Evolutionary conservation across 1,140 invertebrate species (phyloP), one percentile per base, ranked within the genome.

Genomic region (Musca domestica): DNA sequence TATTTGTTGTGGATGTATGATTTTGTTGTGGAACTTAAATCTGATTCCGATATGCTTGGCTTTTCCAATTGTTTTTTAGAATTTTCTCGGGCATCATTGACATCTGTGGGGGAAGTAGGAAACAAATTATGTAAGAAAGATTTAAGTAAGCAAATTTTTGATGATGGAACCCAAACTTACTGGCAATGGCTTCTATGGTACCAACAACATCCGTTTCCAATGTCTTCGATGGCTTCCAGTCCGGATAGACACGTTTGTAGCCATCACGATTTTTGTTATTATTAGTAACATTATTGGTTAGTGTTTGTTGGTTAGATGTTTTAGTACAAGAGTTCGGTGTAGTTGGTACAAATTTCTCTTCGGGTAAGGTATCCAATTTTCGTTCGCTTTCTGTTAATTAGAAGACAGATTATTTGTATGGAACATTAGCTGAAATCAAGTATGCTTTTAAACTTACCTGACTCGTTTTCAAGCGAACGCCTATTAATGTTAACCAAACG

Each of bases 161-260:
- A 1, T 48, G 56, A 22, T 3, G 19, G n/a, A 14, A 34, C 22
- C 25, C 20, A 12, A 3, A 54, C n/a, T 68, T 81, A 92, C 91
- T 90, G 86, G 94, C 93, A 67, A 95, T 92, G 30, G 92, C 89
- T 84, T 95, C 92, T 85, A 95, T 90, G 23, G 91, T 90, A 63
- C 88, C 85, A 71, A 94, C 91, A 41, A 95, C 90, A 81, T 94
- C 93, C 20, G 89, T 90, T 70, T 94, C 91, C 9, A 92, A 87
- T 17, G 89, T 86, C 69, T 85, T 85, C 14, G 89, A 89, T 17
- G 92, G 92, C 72, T 89, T 89, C 91, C 93, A 92, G 73, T 94
- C 91, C 19, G 87, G 83, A 74, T 90, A 91, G 22, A 90, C 87
- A 49, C 89, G 84, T 49, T 88, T 84, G 74, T 90, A 91, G 34